phyloP scores from a whole-genome alignment of 1,140 invertebrate genomes.

The Ceratina japonica region DNA sequence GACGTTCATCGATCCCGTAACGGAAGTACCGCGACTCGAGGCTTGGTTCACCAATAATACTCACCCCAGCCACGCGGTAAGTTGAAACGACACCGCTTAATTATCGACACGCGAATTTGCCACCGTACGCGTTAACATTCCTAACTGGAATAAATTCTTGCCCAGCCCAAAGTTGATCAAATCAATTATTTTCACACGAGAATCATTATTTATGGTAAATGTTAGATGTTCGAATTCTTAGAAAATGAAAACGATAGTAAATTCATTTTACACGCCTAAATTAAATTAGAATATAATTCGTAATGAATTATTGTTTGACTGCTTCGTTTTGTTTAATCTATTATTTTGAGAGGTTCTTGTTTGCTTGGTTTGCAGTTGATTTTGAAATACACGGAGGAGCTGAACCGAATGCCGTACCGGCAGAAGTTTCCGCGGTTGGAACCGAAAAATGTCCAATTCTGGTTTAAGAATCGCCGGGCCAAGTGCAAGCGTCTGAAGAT shows the following conservation, averaged over 20 bases:
- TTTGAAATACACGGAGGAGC: slow-evolving; percentile 96
- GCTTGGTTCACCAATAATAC: slow-evolving; percentile 99
- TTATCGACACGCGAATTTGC: slow-evolving; percentile 48
- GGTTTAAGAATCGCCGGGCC: slow-evolving; percentile 97
- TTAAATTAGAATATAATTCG: too few species aligned
- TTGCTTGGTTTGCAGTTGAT: slow-evolving; percentile 84
- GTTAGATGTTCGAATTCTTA: too few species aligned
- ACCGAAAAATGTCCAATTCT: slow-evolving; percentile 98
- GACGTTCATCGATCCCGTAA: slow-evolving; percentile 99
- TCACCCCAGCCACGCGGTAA: slow-evolving; percentile 93
- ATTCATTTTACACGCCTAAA: too few species aligned
- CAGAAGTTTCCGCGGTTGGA: slow-evolving; percentile 98
- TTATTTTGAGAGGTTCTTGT: not conserved
- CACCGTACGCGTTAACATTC: not conserved
- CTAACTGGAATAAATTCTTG: not conserved
- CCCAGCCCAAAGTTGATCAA: too few species aligned
- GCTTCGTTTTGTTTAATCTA: too few species aligned
- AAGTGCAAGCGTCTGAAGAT: slow-evolving; percentile 97
- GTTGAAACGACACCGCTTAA: slow-evolving; percentile 15
- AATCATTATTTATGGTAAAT: too few species aligned
- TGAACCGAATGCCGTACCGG: slow-evolving; percentile 96
- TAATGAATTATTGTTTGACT: too few species aligned
- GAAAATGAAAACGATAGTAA: too few species aligned
- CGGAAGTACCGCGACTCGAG: slow-evolving; percentile 97
- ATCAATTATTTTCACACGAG: too few species aligned